Evolutionary conservation across 2,113 vertebrate genomes (phyloP).

Genomic region (Callionymus lyra): DNA sequence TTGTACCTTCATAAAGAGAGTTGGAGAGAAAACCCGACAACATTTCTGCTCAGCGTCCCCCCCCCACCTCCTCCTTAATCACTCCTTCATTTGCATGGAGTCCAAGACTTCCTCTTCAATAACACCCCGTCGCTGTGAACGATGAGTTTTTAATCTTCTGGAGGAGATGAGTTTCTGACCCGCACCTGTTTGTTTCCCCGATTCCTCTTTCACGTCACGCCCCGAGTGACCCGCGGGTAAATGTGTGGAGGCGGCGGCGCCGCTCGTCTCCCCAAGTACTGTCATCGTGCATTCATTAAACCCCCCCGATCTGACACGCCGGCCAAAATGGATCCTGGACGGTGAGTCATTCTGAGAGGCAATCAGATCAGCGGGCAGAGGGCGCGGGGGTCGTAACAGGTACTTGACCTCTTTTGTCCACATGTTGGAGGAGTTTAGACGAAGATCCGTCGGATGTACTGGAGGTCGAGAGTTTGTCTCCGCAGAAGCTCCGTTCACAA

Average conservation of each 20-base stretch:
- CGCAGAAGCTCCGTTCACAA: too few relatives aligned
- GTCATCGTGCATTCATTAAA: constrained; percentile 81
- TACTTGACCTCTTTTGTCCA: too few relatives aligned
- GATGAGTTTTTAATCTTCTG: constrained; percentile 93
- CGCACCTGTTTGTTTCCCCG: constrained; percentile 60
- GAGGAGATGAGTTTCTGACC: constrained; percentile 90
- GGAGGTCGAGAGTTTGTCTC: too few relatives aligned
- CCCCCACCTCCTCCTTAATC: constrained; percentile 65
- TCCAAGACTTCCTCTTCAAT: constrained; percentile 75
- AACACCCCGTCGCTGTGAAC: constrained; percentile 70
- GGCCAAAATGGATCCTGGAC: constrained; percentile 67
- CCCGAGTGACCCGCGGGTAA: constrained; percentile 76
- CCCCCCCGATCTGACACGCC: constrained; percentile 66
- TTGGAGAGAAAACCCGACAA: constrained; percentile 70
- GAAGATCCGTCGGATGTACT: too few relatives aligned
- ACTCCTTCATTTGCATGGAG: constrained; percentile 81
- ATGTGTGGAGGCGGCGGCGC: constrained; percentile 75
- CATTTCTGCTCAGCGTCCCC: constrained; percentile 20
- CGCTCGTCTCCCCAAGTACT: constrained; percentile 59
- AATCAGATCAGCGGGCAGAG: constrained; percentile 71
- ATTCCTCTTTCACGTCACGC: constrained; percentile 54
- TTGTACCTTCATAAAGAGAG: constrained; percentile 65
- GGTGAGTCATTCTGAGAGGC: constrained; percentile 75
- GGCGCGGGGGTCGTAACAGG: too few relatives aligned
- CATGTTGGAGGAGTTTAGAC: too few relatives aligned